A percentile compares a stretch with the other conserved stretches of the same genome.
Conservation (phyloP, 2,113 vertebrate genomes). For the Lycaon pictus region DNA sequence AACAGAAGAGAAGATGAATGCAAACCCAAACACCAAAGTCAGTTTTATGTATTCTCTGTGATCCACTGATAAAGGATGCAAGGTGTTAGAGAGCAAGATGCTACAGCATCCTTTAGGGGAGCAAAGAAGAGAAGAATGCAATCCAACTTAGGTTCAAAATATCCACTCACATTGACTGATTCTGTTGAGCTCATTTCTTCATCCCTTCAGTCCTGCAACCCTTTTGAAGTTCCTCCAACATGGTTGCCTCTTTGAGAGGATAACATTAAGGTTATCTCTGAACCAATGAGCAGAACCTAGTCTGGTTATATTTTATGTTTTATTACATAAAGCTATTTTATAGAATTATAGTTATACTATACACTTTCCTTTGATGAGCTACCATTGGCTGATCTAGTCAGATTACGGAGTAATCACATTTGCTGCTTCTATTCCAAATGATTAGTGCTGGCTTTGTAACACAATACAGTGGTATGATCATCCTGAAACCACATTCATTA, state of each 20-base stretch:
- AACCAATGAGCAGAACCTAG: neutral
- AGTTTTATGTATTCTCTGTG: neutral
- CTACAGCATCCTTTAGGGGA: neutral
- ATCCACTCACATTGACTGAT: neutral
- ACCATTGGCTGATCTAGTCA: constrained; percentile 12
- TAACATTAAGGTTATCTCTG: neutral
- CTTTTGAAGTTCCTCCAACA: neutral
- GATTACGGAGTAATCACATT: constrained; percentile 34
- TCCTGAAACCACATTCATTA: constrained; percentile 37
- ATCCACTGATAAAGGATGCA: neutral
- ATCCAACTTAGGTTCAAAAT: neutral
- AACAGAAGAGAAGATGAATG: neutral
- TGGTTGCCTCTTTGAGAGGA: neutral
- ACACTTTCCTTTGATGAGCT: neutral
- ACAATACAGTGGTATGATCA: neutral
- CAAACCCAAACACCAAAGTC: neutral
- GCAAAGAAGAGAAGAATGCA: neutral
- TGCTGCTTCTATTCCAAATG: constrained; percentile 11
- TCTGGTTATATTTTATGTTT: neutral
- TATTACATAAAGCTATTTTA: constrained; percentile 35
- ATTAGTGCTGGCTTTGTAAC: constrained; percentile 33
- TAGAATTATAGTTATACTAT: neutral
- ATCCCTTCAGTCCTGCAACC: neutral
- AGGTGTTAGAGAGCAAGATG: neutral
- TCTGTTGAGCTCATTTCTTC: neutral